These are phyloP conservation scores for Neomonachus schauinslandi DNA, from an alignment of 2,113 vertebrate genomes.

Conservation along the genomic window DNA sequence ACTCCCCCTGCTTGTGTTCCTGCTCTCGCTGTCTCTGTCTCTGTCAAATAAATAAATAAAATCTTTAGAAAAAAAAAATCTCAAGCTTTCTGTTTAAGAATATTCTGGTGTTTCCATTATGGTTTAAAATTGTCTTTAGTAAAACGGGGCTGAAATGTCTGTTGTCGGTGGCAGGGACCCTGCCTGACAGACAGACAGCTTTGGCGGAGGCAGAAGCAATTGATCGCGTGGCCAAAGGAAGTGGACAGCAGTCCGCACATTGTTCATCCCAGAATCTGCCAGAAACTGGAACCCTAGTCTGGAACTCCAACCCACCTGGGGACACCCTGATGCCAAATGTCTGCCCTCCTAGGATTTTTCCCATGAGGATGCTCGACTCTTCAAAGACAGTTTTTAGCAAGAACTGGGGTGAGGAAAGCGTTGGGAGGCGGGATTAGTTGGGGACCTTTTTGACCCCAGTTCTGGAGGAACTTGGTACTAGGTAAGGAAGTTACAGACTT, in stretches of 20 bases:
- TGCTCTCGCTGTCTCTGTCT: too few species aligned
- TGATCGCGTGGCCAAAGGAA: background rate
- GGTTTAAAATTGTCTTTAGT: background rate
- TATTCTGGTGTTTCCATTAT: background rate
- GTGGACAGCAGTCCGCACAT: background rate
- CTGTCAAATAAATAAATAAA: too few species aligned
- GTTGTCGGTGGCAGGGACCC: background rate
- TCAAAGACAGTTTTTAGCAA: background rate
- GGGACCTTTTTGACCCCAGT: background rate
- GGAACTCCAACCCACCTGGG: background rate
- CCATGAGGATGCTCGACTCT: background rate
- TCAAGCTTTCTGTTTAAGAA: background rate
- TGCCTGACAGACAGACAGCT: background rate
- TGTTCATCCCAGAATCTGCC: background rate
- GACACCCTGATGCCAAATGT: background rate
- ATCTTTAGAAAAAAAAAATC: too few species aligned
- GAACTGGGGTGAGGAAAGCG: background rate
- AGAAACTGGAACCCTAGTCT: background rate
- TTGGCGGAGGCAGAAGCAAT: background rate
- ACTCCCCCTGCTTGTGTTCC: too few species aligned
- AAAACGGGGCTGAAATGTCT: background rate
- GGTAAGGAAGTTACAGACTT: background rate
- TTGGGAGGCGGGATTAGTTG: background rate
- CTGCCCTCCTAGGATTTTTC: background rate
- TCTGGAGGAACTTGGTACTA: background rate